phyloP scores from a whole-genome alignment of 2,888 invertebrate species.

The Nomada fucata region DNA sequence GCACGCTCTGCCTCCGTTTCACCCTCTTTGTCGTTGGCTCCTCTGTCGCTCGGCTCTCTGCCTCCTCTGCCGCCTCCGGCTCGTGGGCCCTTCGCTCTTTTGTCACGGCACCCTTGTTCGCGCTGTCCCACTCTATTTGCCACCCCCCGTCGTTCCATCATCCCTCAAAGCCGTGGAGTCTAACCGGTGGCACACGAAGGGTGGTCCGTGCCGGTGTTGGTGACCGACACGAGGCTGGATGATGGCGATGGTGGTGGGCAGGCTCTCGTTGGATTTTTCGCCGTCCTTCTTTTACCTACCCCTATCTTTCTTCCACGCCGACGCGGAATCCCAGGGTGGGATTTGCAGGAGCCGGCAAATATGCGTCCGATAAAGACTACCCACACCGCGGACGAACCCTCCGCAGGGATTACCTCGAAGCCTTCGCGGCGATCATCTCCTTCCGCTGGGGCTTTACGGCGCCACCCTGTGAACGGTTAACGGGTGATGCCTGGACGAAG shows the following conservation, averaged over 20 bases:
- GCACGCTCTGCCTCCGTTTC: neutral
- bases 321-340: constrained; percentile 67
- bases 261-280: constrained; percentile 58
- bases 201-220: constrained; percentile 38
- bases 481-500: constrained; percentile 42
- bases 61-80: constrained; percentile 69
- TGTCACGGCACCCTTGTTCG: constrained; percentile 82
- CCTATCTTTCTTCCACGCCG: constrained; percentile 51
- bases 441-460: constrained; percentile 60
- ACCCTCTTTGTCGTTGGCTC: constrained; percentile 26
- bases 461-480: constrained; percentile 42
- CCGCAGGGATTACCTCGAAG: constrained; percentile 68
- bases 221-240: constrained; percentile 34
- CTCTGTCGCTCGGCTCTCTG: constrained; percentile 5
- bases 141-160: constrained; percentile 77
- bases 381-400: constrained; percentile 62
- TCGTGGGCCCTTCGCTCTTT: constrained; percentile 79
- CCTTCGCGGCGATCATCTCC: constrained; percentile 66
- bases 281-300: constrained; percentile 40
- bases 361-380: constrained; percentile 73
- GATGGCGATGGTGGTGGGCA: constrained; percentile 30
- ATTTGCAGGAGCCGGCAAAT: constrained; percentile 74
- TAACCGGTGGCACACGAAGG: constrained; percentile 69
- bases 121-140: constrained; percentile 82
- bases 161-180: constrained; percentile 77